These are phyloP conservation scores for Limulus polyphemus DNA, from an alignment of 2,888 invertebrate genomes.

Conservation along the genomic window DNA sequence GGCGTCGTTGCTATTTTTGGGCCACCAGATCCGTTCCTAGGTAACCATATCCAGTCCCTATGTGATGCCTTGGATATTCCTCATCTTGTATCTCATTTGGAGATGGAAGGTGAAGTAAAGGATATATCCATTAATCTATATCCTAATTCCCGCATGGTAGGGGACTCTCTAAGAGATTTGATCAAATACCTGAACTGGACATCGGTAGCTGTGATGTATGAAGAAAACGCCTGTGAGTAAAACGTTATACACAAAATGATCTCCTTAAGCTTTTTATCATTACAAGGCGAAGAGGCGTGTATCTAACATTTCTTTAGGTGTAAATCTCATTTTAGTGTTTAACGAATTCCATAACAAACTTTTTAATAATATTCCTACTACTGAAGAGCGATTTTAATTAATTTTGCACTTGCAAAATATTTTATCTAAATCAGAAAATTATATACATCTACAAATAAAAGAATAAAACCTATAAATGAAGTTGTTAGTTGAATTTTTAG, in stretches of 20 bases:
- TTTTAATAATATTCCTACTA: too few relatives aligned
- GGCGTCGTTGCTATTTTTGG: slow-evolving; percentile 82
- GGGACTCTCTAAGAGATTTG: slow-evolving; percentile 65
- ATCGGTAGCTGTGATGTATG: slow-evolving; percentile 80
- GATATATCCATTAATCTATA: slow-evolving; percentile 77
- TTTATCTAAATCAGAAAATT: too few relatives aligned
- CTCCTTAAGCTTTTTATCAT: too few relatives aligned
- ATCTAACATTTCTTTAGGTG: too few relatives aligned
- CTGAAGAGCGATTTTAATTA: too few relatives aligned
- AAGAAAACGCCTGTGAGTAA: slow-evolving; percentile 51
- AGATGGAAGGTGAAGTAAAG: slow-evolving; percentile 40
- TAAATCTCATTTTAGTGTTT: too few relatives aligned
- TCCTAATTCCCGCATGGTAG: slow-evolving; percentile 67
- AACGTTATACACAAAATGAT: not conserved
- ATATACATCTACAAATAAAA: too few relatives aligned
- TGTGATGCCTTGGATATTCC: slow-evolving; percentile 82
- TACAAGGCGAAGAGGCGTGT: too few relatives aligned
- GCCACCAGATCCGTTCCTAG: slow-evolving; percentile 66
- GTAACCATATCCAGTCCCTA: slow-evolving; percentile 69
- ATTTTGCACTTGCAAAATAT: too few relatives aligned
- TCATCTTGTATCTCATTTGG: slow-evolving; percentile 60
- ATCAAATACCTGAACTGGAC: slow-evolving; percentile 85
- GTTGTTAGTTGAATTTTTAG: too few relatives aligned
- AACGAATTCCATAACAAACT: too few relatives aligned
- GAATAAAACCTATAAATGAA: too few relatives aligned